A percentile compares a stretch with the other conserved stretches of the same genome.
These are phyloP conservation scores for Cyrtodaria siliqua DNA, from an alignment of 2,888 invertebrate genomes.

Conservation along the genomic window DNA sequence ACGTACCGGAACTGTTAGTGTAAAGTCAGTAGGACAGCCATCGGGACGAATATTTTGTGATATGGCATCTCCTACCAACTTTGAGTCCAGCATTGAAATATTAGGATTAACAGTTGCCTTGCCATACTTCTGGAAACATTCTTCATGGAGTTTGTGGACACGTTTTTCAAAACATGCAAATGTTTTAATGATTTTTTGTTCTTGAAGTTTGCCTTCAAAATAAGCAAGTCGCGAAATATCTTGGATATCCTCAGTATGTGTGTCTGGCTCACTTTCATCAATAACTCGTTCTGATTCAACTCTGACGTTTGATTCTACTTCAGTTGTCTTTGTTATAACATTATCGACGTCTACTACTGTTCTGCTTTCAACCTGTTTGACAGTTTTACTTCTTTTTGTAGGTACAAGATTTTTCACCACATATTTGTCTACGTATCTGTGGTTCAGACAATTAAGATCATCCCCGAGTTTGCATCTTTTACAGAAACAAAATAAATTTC, in stretches of 20 bases:
- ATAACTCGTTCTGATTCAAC: too few species aligned
- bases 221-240: too few species aligned
- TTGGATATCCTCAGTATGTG: too few species aligned
- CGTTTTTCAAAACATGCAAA: neutral
- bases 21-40: neutral
- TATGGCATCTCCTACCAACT: conserved; percentile 1
- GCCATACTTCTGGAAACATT: neutral
- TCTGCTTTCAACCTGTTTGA: too few species aligned
- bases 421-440: neutral
- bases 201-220: conserved; percentile 6
- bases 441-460: conserved; percentile 28
- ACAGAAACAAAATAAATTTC: conserved; percentile 52
- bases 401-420: neutral
- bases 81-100: conserved; percentile 1
- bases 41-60: neutral
- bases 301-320: too few species aligned
- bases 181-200: neutral
- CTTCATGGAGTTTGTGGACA: neutral
- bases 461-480: conserved; percentile 23
- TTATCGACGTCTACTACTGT: too few species aligned
- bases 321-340: too few species aligned
- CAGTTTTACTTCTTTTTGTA: neutral
- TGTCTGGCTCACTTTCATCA: too few species aligned
- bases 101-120: neutral
- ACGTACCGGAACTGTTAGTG: neutral